These are phyloP conservation scores for Actinostola sp. DNA, from an alignment of 92 coral and sea anemone species.

Conservation along the genomic window DNA sequence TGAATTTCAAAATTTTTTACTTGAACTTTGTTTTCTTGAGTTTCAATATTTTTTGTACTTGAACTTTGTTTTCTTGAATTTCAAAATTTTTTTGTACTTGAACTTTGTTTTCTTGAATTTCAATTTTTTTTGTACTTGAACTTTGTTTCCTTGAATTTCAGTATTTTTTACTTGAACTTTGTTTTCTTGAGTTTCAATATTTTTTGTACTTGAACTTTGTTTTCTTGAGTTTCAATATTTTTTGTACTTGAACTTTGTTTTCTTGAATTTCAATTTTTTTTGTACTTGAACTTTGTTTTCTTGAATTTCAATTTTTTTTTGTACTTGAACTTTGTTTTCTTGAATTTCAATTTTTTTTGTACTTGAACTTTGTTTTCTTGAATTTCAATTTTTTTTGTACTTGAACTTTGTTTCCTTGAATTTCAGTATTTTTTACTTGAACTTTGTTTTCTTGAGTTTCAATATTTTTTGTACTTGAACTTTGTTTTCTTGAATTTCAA, in stretches of 20 bases:
- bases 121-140: neutral
- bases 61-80: neutral
- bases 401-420: neutral
- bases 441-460: neutral
- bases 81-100: neutral
- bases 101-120: neutral
- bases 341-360: neutral
- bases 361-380: neutral
- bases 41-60: neutral
- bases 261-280: too few species aligned
- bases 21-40: neutral
- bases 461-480: neutral
- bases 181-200: neutral
- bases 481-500: neutral
- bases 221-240: neutral
- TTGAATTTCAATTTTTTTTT: too few species aligned
- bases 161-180: neutral
- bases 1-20: neutral
- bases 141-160: neutral
- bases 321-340: conserved; percentile 1
- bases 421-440: neutral
- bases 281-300: neutral
- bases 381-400: neutral
- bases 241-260: too few species aligned
- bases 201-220: neutral